Conservation (phyloP, 1,140 invertebrate genomes). For the Drosophila sp. region DNA sequence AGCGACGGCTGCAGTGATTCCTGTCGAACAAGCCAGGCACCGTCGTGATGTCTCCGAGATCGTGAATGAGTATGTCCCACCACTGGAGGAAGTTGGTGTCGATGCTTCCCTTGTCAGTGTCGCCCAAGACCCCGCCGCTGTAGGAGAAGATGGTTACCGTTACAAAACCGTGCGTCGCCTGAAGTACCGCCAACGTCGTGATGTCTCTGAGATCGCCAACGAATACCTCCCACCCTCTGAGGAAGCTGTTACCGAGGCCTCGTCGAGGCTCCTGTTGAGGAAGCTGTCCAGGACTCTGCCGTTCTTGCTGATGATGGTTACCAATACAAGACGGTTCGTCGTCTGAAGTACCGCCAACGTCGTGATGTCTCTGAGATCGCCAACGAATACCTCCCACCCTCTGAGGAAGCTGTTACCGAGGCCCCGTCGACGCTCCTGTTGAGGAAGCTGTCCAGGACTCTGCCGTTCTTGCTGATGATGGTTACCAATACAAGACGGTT, state of each 20-base stretch:
- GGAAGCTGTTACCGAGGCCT: conserved; percentile 31
- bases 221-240: conserved; percentile 59
- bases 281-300: conserved; percentile 34
- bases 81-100: conserved; percentile 56
- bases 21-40: conserved; percentile 79
- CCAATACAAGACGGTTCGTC: conserved; percentile 65
- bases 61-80: conserved; percentile 71
- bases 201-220: conserved; percentile 60
- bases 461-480: conserved; percentile 46
- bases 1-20: conserved; percentile 83
- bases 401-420: conserved; percentile 49
- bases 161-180: conserved; percentile 62
- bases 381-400: conserved; percentile 63
- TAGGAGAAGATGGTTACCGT: conserved; percentile 55
- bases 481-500: conserved; percentile 57
- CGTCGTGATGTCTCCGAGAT: conserved; percentile 77
- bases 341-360: conserved; percentile 59
- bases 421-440: conserved; percentile 29
- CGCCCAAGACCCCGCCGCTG: conserved; percentile 59
- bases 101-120: conserved; percentile 36
- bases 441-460: conserved; percentile 51
- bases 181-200: conserved; percentile 63
- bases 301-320: conserved; percentile 58
- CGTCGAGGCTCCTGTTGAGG: conserved; percentile 27
- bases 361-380: conserved; percentile 68